Base-by-base conservation (phyloP, 2,113 vertebrate species). In the Mola mola region DNA sequence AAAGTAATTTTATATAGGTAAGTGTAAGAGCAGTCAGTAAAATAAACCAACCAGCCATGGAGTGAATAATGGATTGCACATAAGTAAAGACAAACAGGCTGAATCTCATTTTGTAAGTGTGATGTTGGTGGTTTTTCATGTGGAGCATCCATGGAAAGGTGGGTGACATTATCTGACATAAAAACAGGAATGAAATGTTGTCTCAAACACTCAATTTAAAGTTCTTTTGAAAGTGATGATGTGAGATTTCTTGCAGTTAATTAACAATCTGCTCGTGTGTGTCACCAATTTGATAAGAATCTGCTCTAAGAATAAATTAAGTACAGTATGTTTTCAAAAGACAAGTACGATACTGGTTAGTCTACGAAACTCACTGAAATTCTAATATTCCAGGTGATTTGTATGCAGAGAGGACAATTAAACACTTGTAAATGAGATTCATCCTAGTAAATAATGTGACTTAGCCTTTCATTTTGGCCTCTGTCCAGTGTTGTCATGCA, bases 381-480 rank as follows among this genome's bases (percentile, higher is more conserved):
- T 63, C 3, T 17, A 17, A 28, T 50, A 22, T 50, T 72, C 25
- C 21, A 15, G 19, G 42, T 26, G 22, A 21, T 44, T 36, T 5
- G 16, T 28, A 21, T 36, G 25, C 53, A 53, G 52, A 31, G 51
- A 44, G 42, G 25, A 34, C 62, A 66, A 16, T 56, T 52, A 25
- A 67, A 59, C 75, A 48, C 67, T 73, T 37, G 2, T 40, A 66
- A 65, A 82, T 86, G 77, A 79, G 77, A 75, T 87, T 84, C 56
- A 71, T 40, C 61, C 73, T 63, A 24, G 37, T 74, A 47, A 62
- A 79, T 66, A 77, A 78, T 79, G 80, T 75, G 75, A 86, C 73
- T 64, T 34, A 48, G 72, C 76, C 64, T 65, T 50, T 65, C 8
- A 21, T 53, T 70, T 64, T 56, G 60, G 57, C 60, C 6, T 34